Base-by-base conservation (phyloP, 2,888 invertebrate species). In the Stenoptilia bipunctidactyla region DNA sequence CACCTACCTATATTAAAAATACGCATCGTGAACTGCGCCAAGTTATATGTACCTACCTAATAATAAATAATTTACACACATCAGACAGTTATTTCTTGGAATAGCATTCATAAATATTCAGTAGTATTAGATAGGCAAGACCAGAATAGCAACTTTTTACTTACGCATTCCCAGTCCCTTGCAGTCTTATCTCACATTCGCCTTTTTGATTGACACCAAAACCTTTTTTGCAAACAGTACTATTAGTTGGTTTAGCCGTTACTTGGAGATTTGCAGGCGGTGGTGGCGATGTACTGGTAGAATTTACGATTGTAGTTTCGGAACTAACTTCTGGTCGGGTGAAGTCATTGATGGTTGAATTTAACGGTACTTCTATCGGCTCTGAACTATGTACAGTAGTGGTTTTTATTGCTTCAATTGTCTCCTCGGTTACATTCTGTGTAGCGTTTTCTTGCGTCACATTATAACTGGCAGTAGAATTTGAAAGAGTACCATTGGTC, bases 81-180 rank as follows among this genome's bases (percentile, higher is more conserved):
- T n/a, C n/a, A n/a, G n/a, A n/a, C n/a, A n/a, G n/a, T n/a, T n/a
- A n/a, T n/a, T n/a, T n/a, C n/a, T n/a, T n/a, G n/a, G n/a, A n/a
- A n/a, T n/a, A n/a, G n/a, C n/a, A n/a, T n/a, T n/a, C n/a, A n/a
- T n/a, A n/a, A n/a, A n/a, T n/a, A n/a, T n/a, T n/a, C n/a, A n/a
- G n/a, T n/a, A n/a, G n/a, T n/a, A n/a, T n/a, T n/a, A n/a, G n/a
- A n/a, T n/a, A n/a, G n/a, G 13, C 9, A 20, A 3, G 20, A 20
- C 4, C 20, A 8, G 20, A 20, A 3, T 20, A 20, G 20, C 20
- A 8, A 20, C 4, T 20, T 20, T 20, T 15, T 53, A 73, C 80
- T 75, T 64, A 82, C 80, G 72, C 71, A 48, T 80, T 77, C 27
- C 74, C 68, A 36, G 72, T 63, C 41, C 61, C 63, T 49, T 75